Evolutionary conservation across 2,797 vertebrate genomes (phyloP).

Genomic region (Poecilia gillii): DNA sequence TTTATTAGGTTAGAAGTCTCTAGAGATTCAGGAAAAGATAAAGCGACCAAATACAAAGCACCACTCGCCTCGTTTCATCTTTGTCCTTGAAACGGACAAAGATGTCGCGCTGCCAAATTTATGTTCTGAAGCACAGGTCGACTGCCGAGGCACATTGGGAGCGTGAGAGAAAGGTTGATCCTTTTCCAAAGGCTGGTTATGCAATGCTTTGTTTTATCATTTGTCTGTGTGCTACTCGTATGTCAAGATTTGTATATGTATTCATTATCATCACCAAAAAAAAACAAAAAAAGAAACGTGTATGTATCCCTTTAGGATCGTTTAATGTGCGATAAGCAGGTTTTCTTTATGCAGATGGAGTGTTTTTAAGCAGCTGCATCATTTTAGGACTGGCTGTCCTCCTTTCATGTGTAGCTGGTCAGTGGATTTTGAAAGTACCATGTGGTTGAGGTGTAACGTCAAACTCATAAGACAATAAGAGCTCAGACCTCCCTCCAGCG

Average conservation of each 20-base stretch:
- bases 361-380: background rate
- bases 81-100: conserved; percentile 43
- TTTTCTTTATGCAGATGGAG: background rate
- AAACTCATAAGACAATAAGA: too few species aligned
- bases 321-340: background rate
- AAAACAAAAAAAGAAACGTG: background rate
- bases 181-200: conserved; percentile 9
- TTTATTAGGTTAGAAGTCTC: conserved; percentile 56
- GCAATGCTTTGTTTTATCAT: conserved; percentile 6
- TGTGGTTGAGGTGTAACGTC: background rate
- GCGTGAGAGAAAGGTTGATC: background rate
- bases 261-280: background rate
- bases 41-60: conserved; percentile 32
- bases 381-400: conserved; percentile 2
- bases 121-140: conserved; percentile 24
- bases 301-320: background rate
- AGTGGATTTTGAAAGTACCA: background rate
- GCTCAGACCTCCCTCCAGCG: too few species aligned
- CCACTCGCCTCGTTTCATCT: conserved; percentile 31
- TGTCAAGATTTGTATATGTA: background rate
- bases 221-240: conserved; percentile 1
- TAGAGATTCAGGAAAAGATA: conserved; percentile 59
- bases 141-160: conserved; percentile 15
- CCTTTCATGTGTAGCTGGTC: background rate
- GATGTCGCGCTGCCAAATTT: conserved; percentile 32